phyloP scores from a whole-genome alignment of 2,797 vertebrate genomes.

The Arnoldichthys spilopterus region DNA sequence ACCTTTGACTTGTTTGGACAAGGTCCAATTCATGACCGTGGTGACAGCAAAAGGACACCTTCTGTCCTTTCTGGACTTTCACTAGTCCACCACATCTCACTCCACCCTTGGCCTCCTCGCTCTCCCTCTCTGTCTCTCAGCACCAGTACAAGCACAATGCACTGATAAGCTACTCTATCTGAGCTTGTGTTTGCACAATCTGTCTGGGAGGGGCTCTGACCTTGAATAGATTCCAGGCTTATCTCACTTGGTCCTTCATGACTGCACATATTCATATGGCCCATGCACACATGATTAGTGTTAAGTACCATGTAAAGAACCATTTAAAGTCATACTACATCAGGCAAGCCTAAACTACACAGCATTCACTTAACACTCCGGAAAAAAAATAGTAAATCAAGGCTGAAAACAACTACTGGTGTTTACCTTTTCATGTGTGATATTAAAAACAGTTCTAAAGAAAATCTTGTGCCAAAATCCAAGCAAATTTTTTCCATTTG shows the following conservation, averaged over 20 bases:
- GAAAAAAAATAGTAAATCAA: too few species aligned
- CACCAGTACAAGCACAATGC: neutral
- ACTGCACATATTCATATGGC: neutral
- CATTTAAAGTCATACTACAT: too few species aligned
- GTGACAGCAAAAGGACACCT: neutral
- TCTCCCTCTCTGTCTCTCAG: too few species aligned
- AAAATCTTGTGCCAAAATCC: neutral
- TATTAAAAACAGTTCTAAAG: neutral
- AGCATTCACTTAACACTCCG: too few species aligned
- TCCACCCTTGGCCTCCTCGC: too few species aligned
- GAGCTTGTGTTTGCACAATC: slow-evolving; percentile 68
- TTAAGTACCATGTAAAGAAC: neutral
- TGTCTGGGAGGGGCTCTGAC: slow-evolving; percentile 67
- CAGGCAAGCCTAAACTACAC: too few species aligned
- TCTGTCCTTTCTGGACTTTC: neutral
- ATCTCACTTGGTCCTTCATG: slow-evolving; percentile 49
- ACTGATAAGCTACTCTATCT: slow-evolving; percentile 5
- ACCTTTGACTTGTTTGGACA: neutral
- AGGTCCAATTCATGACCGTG: neutral
- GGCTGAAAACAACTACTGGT: too few species aligned
- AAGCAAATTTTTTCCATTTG: neutral
- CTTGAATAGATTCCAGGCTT: slow-evolving; percentile 73
- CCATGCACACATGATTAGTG: neutral
- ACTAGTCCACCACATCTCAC: too few species aligned
- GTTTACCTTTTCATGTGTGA: too few species aligned